A percentile compares a stretch with the other conserved stretches of the same genome.
These are phyloP conservation scores for Neoascia interrupta DNA, from an alignment of 2,888 invertebrate species.

Conservation along the genomic window DNA sequence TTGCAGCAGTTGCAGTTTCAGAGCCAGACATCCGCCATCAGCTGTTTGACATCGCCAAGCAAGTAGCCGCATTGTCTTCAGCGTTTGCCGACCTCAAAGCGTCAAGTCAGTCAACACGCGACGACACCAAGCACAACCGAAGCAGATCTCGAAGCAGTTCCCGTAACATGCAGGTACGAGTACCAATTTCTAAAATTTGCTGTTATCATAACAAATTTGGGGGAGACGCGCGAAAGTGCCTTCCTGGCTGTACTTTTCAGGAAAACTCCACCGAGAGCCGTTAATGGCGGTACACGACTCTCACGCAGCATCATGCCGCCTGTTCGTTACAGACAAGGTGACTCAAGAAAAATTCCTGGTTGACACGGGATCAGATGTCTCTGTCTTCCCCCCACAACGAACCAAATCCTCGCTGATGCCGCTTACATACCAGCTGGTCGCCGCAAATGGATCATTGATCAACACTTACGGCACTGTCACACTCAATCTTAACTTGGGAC, in stretches of 20 bases:
- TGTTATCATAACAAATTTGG: neutral
- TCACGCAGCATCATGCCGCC: neutral
- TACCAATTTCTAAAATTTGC: neutral
- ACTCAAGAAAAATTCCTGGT: slow-evolving; percentile 20
- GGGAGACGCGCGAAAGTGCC: neutral
- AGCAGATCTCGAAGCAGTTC: neutral
- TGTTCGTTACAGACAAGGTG: slow-evolving; percentile 1
- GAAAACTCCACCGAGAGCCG: slow-evolving; percentile 18
- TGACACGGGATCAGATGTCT: slow-evolving; percentile 52
- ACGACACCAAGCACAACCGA: too few species aligned
- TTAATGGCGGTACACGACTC: slow-evolving; percentile 13
- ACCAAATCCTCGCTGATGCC: too few species aligned
- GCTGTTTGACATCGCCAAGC: too few species aligned
- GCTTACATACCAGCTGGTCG: too few species aligned
- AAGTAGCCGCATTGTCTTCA: neutral
- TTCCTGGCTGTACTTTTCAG: neutral
- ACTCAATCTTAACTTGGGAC: too few species aligned
- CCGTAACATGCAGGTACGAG: neutral
- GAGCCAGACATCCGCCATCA: too few species aligned
- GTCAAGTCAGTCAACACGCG: neutral
- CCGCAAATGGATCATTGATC: too few species aligned
- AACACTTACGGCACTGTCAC: too few species aligned
- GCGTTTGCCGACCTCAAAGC: too few species aligned
- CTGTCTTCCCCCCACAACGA: slow-evolving; percentile 30
- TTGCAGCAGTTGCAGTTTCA: too few species aligned